Evolutionary conservation across 2,888 invertebrate species (phyloP), one percentile per base, ranked within the genome.

Genomic region (Teleiodes luculella): DNA sequence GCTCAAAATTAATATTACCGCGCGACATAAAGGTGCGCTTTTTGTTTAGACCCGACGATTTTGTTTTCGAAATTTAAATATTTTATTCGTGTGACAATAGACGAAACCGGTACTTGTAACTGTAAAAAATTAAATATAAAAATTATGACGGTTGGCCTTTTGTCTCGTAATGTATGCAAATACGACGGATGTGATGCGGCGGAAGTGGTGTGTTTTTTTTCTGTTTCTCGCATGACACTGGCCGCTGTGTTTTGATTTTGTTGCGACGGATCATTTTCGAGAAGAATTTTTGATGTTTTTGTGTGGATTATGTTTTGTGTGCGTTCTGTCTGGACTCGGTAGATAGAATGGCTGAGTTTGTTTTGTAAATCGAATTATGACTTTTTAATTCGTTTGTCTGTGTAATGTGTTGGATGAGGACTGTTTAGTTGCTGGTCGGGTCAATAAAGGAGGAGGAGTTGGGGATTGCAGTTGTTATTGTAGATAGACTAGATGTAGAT

Each of bases 81-180:
- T 83, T 83, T 86, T 82, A 83, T 80, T 76, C 82, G 72, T 65
- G 79, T 80, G 84, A 87, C 87, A 88, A 88, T 86, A 86, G 86
- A 85, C 75, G 80, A 74, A 84, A 86, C 86, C 86, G 86, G 88
- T 89, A 88, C 88, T 88, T 86, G 86, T 86, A 78, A 84, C 80
- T 75, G 86, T 86, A 83, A 83, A 87, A 86, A 88, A 89, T 86
- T 86, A 86, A 85, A 87, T 84, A 86, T 83, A 80, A 80, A 83
- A 87, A 86, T 86, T 89, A 89, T 87, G 82, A 84, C 83, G 81
- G 82, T 76, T 76, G 69, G 69, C 67, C 76, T 76, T 86, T 87
- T 86, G 83, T 85, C 75, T 78, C 59, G 66, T 83, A 84, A 83
- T 83, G 64, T 86, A 88, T 87, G 87, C 78, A 80, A 86, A 87